Percentiles rank a stretch among this genome's conserved stretches.
phyloP scores from a whole-genome alignment of 2,888 invertebrate genomes.

The Drosophila anomelani region DNA sequence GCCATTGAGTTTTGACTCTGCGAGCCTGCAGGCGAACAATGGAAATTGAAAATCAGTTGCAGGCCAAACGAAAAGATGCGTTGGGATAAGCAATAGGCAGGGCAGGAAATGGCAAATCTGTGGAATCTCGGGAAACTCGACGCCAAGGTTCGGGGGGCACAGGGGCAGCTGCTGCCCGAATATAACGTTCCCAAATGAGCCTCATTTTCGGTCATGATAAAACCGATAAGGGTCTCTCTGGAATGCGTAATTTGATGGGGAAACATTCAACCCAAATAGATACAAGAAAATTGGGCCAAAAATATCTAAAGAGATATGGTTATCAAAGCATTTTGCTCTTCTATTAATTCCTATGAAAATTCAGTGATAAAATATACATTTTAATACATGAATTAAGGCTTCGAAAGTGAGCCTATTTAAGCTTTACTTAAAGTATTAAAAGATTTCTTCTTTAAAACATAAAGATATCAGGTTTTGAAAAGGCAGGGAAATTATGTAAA shows the following conservation, averaged over 20 bases:
- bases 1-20: constrained; percentile 40
- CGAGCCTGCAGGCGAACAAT: constrained; percentile 39
- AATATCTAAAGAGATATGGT: constrained; percentile 12
- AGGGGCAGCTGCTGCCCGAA: constrained; percentile 2
- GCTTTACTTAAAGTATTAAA: neutral
- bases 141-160: constrained; percentile 5
- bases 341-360: neutral
- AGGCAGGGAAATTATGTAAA: no score
- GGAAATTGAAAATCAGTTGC: constrained; percentile 39
- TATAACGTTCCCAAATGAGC: constrained; percentile 12
- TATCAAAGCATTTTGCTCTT: constrained; percentile 1
- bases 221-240: constrained; percentile 21
- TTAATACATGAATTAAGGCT: neutral
- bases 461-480: no score
- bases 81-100: constrained; percentile 25
- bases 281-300: constrained; percentile 22
- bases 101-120: constrained; percentile 33
- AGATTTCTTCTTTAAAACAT: no score
- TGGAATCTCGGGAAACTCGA: constrained; percentile 11
- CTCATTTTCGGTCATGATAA: constrained; percentile 16
- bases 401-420: neutral
- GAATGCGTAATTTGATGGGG: constrained; percentile 28
- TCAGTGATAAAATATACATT: neutral
- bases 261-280: constrained; percentile 39
- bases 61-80: constrained; percentile 50